These are phyloP conservation scores for Sylvietta virens DNA, from an alignment of 2,113 vertebrate species.

Conservation along the genomic window DNA sequence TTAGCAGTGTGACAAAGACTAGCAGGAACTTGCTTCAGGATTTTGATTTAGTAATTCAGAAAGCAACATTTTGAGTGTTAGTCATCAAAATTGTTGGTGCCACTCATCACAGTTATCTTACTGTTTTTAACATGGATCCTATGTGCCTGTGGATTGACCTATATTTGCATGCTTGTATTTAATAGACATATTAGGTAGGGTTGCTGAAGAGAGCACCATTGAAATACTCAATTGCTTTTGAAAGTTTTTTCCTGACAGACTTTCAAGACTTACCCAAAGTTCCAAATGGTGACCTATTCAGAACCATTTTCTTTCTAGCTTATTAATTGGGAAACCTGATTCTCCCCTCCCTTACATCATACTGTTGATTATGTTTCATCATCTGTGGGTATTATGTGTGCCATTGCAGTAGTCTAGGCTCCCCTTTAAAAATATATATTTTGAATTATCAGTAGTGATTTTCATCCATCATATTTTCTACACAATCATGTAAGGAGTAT, in stretches of 20 bases:
- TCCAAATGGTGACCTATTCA: constrained; percentile 70
- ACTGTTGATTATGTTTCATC: constrained; percentile 36
- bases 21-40: constrained; percentile 78
- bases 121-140: constrained; percentile 76
- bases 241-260: constrained; percentile 53
- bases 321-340: constrained; percentile 26
- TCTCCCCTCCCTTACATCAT: constrained; percentile 10
- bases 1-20: constrained; percentile 77
- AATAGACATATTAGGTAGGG: constrained; percentile 75
- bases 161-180: constrained; percentile 83
- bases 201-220: constrained; percentile 74
- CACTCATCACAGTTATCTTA: constrained; percentile 77
- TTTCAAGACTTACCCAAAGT: constrained; percentile 61
- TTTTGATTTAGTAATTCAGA: constrained; percentile 73
- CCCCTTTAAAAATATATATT: constrained; percentile 35
- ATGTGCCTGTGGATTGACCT: constrained; percentile 80
- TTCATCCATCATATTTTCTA: constrained; percentile 46
- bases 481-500: constrained; percentile 35
- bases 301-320: constrained; percentile 57
- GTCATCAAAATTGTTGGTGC: constrained; percentile 72
- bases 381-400: constrained; percentile 49
- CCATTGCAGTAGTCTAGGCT: constrained; percentile 58
- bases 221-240: constrained; percentile 63
- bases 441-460: constrained; percentile 26
- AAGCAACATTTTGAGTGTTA: constrained; percentile 72